Evolutionary conservation across 2,888 invertebrate genomes (phyloP).

Genomic region (Asteroscopus sphinx): DNA sequence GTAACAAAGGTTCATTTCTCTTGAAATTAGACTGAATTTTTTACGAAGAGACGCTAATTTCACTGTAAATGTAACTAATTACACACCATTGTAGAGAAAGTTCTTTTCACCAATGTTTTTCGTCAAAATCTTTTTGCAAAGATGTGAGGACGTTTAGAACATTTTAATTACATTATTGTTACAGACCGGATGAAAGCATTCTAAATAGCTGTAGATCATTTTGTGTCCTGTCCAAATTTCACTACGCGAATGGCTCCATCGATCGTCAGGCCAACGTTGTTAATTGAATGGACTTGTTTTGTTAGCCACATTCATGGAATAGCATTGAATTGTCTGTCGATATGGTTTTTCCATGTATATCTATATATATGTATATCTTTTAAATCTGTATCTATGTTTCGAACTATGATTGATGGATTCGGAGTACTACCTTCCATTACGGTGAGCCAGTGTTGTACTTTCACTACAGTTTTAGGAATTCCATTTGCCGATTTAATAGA

Average conservation of each 20-base stretch:
- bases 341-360: conserved; percentile 18
- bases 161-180: conserved; percentile 37
- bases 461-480: not conserved
- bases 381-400: not conserved
- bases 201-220: conserved; percentile 16
- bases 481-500: not conserved
- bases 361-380: not conserved
- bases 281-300: conserved; percentile 80
- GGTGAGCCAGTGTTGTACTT: not conserved
- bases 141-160: conserved; percentile 32
- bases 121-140: conserved; percentile 40
- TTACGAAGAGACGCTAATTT: conserved; percentile 65
- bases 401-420: not conserved
- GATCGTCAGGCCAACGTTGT: conserved; percentile 66
- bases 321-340: conserved; percentile 52
- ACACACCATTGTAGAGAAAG: conserved; percentile 60
- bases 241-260: conserved; percentile 75
- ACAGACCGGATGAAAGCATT: conserved; percentile 9
- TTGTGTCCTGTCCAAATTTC: conserved; percentile 64
- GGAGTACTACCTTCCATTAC: not conserved
- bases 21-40: conserved; percentile 72
- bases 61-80: conserved; percentile 65
- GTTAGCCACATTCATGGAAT: conserved; percentile 70
- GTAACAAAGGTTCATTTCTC: conserved; percentile 82
- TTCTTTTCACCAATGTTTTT: conserved; percentile 49